Conservation (phyloP, 2,113 vertebrate genomes). For the Capreolus pygargus region DNA sequence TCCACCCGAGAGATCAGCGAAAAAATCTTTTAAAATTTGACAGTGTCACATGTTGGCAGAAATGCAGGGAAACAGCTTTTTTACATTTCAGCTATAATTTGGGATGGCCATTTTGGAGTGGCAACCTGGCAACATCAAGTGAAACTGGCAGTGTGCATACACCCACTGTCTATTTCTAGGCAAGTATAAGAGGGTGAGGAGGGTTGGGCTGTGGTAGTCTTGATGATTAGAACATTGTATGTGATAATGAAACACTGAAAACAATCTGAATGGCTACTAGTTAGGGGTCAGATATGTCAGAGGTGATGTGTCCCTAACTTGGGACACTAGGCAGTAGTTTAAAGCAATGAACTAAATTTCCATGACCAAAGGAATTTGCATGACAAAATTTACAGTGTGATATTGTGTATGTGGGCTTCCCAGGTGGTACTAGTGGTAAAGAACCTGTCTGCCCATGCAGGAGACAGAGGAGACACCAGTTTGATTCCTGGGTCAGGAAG, state of each 20-base stretch:
- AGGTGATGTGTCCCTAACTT: background rate
- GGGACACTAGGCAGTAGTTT: background rate
- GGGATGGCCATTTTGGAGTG: too few species aligned
- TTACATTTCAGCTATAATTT: rapidly evolving
- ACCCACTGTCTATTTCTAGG: rapidly evolving
- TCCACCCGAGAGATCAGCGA: background rate
- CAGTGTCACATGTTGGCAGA: background rate
- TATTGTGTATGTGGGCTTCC: background rate
- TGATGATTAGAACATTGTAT: too few species aligned
- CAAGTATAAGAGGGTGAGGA: background rate
- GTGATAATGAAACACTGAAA: background rate
- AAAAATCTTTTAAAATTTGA: background rate
- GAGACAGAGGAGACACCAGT: background rate
- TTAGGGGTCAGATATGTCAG: too few species aligned
- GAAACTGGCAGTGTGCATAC: rapidly evolving
- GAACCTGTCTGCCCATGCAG: background rate
- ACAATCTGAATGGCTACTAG: rapidly evolving
- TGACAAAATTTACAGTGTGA: background rate
- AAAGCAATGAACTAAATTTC: background rate
- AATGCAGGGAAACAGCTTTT: rapidly evolving
- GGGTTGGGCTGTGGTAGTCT: background rate
- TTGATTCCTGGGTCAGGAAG: background rate
- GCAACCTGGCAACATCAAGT: rapidly evolving
- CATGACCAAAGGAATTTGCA: background rate
- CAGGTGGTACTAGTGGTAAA: background rate